Conservation (phyloP, 2,113 vertebrate genomes). For the Hiodon tergisus region DNA sequence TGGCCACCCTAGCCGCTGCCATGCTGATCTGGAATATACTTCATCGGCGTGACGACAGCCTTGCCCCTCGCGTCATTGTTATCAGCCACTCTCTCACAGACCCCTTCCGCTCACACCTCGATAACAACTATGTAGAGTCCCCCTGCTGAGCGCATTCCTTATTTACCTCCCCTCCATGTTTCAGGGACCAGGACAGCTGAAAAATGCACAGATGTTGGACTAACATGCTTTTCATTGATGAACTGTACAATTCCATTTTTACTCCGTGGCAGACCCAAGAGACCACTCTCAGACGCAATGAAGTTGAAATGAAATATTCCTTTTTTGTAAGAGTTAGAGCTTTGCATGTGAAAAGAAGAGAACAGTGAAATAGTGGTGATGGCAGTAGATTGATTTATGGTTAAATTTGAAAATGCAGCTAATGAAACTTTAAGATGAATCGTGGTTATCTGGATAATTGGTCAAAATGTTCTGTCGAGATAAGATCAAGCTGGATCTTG, state of each 20-base stretch:
- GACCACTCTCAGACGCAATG: too few species aligned
- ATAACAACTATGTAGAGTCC: constrained; percentile 95
- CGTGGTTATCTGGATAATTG: constrained; percentile 10
- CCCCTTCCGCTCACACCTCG: constrained; percentile 74
- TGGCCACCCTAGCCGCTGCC: constrained; percentile 87
- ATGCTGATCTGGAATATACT: constrained; percentile 97
- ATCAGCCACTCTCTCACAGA: constrained; percentile 81
- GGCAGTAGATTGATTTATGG: too few species aligned
- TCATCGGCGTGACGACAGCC: constrained; percentile 91
- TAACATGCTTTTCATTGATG: too few species aligned
- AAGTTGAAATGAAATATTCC: too few species aligned
- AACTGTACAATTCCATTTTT: too few species aligned
- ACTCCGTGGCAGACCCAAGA: too few species aligned
- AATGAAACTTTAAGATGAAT: background rate
- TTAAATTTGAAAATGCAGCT: too few species aligned
- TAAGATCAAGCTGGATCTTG: constrained; percentile 74
- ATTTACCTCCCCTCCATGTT: background rate
- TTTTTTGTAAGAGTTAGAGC: too few species aligned
- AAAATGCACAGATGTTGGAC: too few species aligned
- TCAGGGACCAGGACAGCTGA: background rate
- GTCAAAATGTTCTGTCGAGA: constrained; percentile 23
- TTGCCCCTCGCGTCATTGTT: constrained; percentile 80
- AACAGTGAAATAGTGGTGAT: too few species aligned
- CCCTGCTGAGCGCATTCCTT: constrained; percentile 75
- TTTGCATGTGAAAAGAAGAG: too few species aligned